These are phyloP conservation scores for Numenius phaeopus DNA, from an alignment of 2,797 vertebrate species.

Conservation along the genomic window DNA sequence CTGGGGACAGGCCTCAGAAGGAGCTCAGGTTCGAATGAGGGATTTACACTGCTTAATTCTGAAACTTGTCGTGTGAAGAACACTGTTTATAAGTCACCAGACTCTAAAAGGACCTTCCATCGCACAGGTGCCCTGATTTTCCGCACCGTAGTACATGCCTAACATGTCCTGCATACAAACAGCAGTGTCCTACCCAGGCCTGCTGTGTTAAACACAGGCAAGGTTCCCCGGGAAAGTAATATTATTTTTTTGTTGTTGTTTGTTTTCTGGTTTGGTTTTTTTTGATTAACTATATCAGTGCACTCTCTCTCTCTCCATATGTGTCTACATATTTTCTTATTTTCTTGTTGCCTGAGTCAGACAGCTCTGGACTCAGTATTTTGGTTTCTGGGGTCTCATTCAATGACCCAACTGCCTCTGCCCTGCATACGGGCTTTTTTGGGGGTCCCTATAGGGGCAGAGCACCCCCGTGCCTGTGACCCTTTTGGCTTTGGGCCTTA, in stretches of 20 bases:
- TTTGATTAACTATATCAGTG: not conserved
- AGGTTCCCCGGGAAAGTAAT: not conserved
- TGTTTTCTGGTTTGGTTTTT: not conserved
- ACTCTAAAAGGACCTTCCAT: not conserved
- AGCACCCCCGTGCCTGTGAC: not conserved
- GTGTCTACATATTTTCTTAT: not conserved
- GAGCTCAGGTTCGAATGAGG: not conserved
- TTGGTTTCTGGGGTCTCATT: not conserved
- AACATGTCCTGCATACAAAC: accelerated
- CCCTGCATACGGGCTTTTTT: not conserved
- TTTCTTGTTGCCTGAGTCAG: not conserved
- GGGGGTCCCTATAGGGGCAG: not conserved
- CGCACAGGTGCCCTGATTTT: not conserved
- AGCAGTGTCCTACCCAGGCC: not conserved
- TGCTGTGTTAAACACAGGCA: not conserved
- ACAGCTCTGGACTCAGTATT: not conserved
- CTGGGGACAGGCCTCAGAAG: not conserved
- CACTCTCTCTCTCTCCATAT: not conserved
- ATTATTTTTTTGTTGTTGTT: not conserved
- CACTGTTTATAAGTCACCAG: not conserved
- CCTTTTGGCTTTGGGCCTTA: not conserved
- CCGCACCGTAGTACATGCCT: not conserved
- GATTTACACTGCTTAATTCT: not conserved
- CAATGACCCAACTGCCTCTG: not conserved
- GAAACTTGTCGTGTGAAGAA: not conserved